A percentile compares a stretch with the other conserved stretches of the same genome.
Evolutionary conservation across 1,140 invertebrate genomes (phyloP).

Genomic region (Melitaea cinxia): DNA sequence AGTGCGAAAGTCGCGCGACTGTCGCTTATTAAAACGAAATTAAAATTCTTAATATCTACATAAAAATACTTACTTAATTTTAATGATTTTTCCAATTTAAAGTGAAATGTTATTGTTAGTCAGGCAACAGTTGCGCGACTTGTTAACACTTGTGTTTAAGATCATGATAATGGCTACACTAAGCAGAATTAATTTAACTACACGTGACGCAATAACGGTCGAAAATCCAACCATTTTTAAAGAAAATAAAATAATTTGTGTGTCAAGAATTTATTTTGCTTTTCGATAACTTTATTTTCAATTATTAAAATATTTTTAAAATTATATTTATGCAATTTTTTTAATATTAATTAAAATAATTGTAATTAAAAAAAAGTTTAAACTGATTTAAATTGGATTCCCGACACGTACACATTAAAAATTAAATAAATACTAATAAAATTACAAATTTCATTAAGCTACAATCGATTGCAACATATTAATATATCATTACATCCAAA

Average conservation of each 20-base stretch:
- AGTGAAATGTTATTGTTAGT: neutral
- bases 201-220: constrained; percentile 12
- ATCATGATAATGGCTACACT: constrained; percentile 1
- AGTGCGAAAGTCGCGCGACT: constrained; percentile 16
- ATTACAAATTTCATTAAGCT: constrained; percentile 48
- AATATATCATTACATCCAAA: constrained; percentile 41
- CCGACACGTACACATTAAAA: constrained; percentile 40
- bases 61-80: neutral
- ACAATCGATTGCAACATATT: constrained; percentile 48
- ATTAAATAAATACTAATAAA: constrained; percentile 36
- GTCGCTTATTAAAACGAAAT: neutral
- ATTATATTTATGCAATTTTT: neutral
- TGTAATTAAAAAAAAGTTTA: neutral
- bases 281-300: neutral
- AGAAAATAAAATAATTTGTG: too few relatives aligned
- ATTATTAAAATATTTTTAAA: neutral
- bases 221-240: constrained; percentile 14
- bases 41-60: neutral
- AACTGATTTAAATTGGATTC: constrained; percentile 13
- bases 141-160: constrained; percentile 11
- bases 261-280: too few relatives aligned
- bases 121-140: constrained; percentile 3
- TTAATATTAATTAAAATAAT: neutral
- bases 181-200: constrained; percentile 17
- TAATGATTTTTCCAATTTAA: neutral